A percentile compares a stretch with the other conserved stretches of the same genome.
phyloP scores from a whole-genome alignment of 1,140 invertebrate species.

The Solenopsis fugax region DNA sequence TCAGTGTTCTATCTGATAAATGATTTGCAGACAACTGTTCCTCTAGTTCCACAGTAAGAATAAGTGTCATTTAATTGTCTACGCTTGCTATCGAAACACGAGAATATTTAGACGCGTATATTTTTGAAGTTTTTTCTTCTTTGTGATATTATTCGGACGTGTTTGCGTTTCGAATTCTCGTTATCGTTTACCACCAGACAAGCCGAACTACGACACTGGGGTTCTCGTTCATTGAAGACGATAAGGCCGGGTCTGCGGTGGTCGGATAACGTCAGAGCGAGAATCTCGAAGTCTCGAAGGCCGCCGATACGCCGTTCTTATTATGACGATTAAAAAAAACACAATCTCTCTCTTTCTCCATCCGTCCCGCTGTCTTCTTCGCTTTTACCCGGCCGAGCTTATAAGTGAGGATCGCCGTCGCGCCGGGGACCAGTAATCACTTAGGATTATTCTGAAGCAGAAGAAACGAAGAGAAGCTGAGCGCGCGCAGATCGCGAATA shows the following conservation, averaged over 20 bases:
- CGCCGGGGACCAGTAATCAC: conserved; percentile 46
- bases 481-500: not conserved
- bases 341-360: not conserved
- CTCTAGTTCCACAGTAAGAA: not conserved
- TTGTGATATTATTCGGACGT: not conserved
- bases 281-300: conserved; percentile 62
- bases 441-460: not conserved
- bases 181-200: not conserved
- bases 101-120: not conserved
- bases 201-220: not conserved
- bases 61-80: not conserved
- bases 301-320: conserved; percentile 61
- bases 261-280: conserved; percentile 56
- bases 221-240: not conserved
- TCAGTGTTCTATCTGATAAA: not conserved
- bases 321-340: conserved; percentile 36
- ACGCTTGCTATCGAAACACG: not conserved
- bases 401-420: conserved; percentile 52
- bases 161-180: not conserved
- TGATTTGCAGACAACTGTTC: not conserved
- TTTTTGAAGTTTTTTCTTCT: not conserved
- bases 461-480: not conserved
- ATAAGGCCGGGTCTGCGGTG: conserved; percentile 64
- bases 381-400: conserved; percentile 28
- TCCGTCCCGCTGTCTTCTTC: not conserved